Evolutionary conservation across 2,113 vertebrate species (phyloP), one percentile per base, ranked within the genome.

Genomic region (Pithys albifrons): DNA sequence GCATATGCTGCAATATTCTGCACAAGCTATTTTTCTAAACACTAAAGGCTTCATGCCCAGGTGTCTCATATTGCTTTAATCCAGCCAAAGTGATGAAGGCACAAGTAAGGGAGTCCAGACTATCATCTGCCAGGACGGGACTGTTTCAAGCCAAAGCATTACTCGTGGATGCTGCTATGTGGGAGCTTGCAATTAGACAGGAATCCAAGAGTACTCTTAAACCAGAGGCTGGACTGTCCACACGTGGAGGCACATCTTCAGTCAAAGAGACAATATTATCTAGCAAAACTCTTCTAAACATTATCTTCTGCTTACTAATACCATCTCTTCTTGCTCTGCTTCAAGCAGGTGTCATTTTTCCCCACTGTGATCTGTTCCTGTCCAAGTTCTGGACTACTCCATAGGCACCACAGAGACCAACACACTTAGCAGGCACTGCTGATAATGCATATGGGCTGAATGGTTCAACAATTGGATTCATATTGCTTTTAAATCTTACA

Each of bases 81-180:
- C 33, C 82, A 88, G 94, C 88, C 96, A 96, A 95, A 81, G 79
- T 67, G 88, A 95, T 89, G 93, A 96, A 95, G 91, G 85, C 88
- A 88, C 88, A 79, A 93, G 78, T 54, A 85, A 51, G 1, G 7
- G 43, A 88, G 62, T 74, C 75, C 93, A 96, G 82, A 75, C 82
- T 85, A 46, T 59, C 85, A 88, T 82, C 78, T 57, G 90, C 93
- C 93, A 92, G 91, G 66, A 95, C 1, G 92, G 62, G 57, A 55
- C 66, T n/a, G 51, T 22, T 90, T 39, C 66, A 46, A 93, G 94
- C 91, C 85, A 95, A 93, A 69, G 48, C 72, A 95, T 95, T 95
- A 96, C 88, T 88, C 3, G 12, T 90, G 89, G 91, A 93, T 90
- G 67, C 93, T 93, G 94, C 89, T 95, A 95, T 88, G 91, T 45